These are phyloP conservation scores for Venturia canescens DNA, from an alignment of 1,140 invertebrate genomes.

Conservation along the genomic window DNA sequence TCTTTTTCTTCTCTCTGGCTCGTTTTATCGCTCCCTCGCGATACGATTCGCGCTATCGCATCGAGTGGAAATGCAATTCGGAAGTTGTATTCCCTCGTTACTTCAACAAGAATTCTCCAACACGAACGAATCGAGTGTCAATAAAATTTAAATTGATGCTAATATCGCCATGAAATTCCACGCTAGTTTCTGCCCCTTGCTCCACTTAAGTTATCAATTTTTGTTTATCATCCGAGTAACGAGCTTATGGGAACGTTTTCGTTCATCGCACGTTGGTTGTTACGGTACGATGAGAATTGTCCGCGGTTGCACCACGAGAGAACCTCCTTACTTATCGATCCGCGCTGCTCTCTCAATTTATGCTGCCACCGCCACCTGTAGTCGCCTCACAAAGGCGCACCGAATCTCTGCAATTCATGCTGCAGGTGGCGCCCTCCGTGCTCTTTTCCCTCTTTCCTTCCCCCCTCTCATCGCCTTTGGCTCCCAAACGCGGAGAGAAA, in stretches of 20 bases:
- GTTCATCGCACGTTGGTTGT: not conserved
- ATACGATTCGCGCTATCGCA: not conserved
- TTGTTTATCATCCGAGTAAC: not conserved
- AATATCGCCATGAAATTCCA: no score
- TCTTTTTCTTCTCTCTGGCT: not conserved
- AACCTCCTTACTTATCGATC: conserved; percentile 49
- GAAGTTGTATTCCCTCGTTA: not conserved
- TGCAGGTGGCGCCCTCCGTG: conserved; percentile 52
- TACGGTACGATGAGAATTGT: conserved; percentile 12
- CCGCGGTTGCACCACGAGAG: conserved; percentile 17
- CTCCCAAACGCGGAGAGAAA: not conserved
- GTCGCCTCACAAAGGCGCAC: conserved; percentile 47
- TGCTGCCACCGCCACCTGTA: conserved; percentile 54
- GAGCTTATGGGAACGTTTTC: not conserved
- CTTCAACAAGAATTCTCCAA: not conserved
- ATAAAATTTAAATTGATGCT: no score
- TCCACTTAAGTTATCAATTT: not conserved
- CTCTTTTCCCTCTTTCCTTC: conserved; percentile 27
- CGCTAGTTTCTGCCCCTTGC: no score
- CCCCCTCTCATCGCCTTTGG: not conserved
- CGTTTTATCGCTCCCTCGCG: not conserved
- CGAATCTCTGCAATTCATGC: conserved; percentile 36
- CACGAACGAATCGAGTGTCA: no score
- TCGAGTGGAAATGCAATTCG: conserved; percentile 12
- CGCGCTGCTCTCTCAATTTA: conserved; percentile 32